Evolutionary conservation across 2,797 vertebrate genomes (phyloP).

Genomic region (Hippopotamyrus pictus): DNA sequence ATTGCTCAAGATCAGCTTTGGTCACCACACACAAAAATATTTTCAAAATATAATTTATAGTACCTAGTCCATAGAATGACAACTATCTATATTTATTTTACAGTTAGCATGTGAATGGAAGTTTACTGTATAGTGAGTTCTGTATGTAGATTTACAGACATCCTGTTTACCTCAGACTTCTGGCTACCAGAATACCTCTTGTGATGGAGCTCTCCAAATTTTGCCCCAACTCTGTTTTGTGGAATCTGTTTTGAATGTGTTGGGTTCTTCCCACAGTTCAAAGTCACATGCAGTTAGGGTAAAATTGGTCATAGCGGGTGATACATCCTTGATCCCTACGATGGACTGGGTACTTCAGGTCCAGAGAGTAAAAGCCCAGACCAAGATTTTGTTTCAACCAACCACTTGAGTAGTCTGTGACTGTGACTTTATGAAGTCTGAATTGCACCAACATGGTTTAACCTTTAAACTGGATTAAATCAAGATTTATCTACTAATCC

Average conservation of each 20-base stretch:
- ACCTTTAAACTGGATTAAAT: too few relatives aligned
- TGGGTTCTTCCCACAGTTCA: neutral
- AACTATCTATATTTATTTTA: neutral
- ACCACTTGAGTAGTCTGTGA: neutral
- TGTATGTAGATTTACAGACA: neutral
- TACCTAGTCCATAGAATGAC: neutral
- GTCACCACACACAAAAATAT: neutral
- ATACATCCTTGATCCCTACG: neutral
- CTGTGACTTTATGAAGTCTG: neutral
- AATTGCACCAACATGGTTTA: too few relatives aligned
- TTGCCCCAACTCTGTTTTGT: neutral
- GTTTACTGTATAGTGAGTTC: neutral
- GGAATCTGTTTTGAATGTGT: neutral
- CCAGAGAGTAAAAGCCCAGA: neutral
- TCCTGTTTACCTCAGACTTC: neutral
- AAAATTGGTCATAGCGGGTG: neutral
- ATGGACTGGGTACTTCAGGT: neutral
- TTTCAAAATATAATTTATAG: neutral
- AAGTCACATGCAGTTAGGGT: neutral
- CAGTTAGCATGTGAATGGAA: neutral
- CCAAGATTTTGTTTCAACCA: neutral
- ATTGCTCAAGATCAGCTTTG: neutral
- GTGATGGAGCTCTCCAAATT: neutral
- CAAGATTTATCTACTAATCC: too few relatives aligned
- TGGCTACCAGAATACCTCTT: neutral